These are phyloP conservation scores for Sebastes alutus DNA, from an alignment of 2,797 vertebrate species.

Conservation along the genomic window DNA sequence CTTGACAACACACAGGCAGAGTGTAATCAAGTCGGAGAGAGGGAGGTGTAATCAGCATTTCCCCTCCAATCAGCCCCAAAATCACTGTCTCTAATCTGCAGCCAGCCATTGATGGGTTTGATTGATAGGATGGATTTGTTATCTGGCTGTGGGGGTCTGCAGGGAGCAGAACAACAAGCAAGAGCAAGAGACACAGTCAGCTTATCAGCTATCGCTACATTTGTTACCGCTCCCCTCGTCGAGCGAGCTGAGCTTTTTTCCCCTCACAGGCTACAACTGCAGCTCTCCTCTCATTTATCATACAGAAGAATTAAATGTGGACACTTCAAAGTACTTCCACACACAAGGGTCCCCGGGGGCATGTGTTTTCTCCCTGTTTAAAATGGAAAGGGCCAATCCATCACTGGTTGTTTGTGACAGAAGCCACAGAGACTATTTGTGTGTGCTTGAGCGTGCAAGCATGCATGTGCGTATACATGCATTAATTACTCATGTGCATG, in stretches of 20 bases:
- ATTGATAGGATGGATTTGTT: slow-evolving; percentile 82
- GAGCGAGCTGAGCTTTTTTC: slow-evolving; percentile 65
- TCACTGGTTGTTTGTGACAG: slow-evolving; percentile 78
- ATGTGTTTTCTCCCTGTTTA: slow-evolving; percentile 79
- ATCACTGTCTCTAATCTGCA: slow-evolving; percentile 78
- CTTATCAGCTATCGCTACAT: slow-evolving; percentile 82
- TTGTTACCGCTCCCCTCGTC: slow-evolving; percentile 74
- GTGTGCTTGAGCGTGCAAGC: not conserved
- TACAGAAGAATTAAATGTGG: slow-evolving; percentile 83
- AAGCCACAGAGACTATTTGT: slow-evolving; percentile 58
- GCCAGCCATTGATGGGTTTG: slow-evolving; percentile 79
- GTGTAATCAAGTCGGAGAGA: slow-evolving; percentile 76
- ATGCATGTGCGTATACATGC: slow-evolving; percentile 9
- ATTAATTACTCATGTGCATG: slow-evolving; percentile 33
- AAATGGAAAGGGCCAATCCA: slow-evolving; percentile 78
- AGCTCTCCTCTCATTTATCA: slow-evolving; percentile 78
- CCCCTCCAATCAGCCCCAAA: slow-evolving; percentile 80
- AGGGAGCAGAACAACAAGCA: slow-evolving; percentile 76
- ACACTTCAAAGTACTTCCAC: slow-evolving; percentile 83
- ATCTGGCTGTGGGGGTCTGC: slow-evolving; percentile 79
- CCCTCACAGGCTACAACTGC: slow-evolving; percentile 72
- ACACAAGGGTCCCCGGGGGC: slow-evolving; percentile 75
- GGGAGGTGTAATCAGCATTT: slow-evolving; percentile 78
- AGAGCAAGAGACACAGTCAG: slow-evolving; percentile 73
- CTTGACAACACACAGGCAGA: slow-evolving; percentile 73